Evolutionary conservation across 2,113 vertebrate species (phyloP), one percentile per base, ranked within the genome.

Genomic region (Candoia aspera): DNA sequence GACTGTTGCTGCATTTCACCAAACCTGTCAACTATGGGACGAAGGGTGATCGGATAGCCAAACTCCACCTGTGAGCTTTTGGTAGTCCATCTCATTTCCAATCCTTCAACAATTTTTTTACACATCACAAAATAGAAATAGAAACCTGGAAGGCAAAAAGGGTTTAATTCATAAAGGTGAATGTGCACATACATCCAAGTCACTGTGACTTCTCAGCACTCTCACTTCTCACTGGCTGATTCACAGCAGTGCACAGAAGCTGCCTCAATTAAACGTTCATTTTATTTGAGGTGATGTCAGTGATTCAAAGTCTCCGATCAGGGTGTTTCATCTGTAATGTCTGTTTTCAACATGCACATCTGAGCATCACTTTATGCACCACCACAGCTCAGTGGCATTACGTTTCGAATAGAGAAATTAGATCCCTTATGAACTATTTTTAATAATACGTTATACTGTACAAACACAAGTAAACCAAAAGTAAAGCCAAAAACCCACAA

Each of bases 391-490:
- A 88, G 42, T 92, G 90, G 84, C n/a, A 2, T 89, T 93, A 53
- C 46, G 92, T 33, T 21, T 95, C 87, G 57, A 95, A 55, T 24
- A 88, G 59, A 93, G 79, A 92, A 64, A 53, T 90, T 57, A 5
- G 62, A 23, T 49, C 90, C 91, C 87, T 92, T 91, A 86, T 49
- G 33, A 46, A 64, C 17, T 2, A n/a, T 24, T 24, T 89, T 89
- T 21, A 79, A n/a, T 37, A 87, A 37, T 79, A 59, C 5, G 29
- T 68, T 68, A 68, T n/a, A 73, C n/a, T 13, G 5, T 59, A 86
- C 11, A 37, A 68, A 29, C 19, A 85, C 6, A 59, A 73, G 33
- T 0, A 1, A 79, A 42, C 33, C 33, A 37, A 79, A 79, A 37
- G 68, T 37, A 79, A 79, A 79, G 37, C 92, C 60, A 60, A 29